Conservation (phyloP, 2,113 vertebrate species). For the Pituophis catenifer region DNA sequence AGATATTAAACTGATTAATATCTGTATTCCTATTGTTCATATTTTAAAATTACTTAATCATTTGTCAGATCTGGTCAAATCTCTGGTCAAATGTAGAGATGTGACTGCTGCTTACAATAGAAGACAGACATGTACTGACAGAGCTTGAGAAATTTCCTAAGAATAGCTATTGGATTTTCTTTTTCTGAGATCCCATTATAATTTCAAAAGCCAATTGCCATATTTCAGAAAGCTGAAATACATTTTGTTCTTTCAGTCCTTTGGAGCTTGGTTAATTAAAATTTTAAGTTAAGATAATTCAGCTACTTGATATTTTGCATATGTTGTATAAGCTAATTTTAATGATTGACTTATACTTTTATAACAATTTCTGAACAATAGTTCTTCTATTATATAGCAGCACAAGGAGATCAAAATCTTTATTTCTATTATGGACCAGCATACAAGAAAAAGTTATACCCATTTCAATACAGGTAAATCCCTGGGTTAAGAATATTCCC, state of each 20-base stretch:
- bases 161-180: not conserved
- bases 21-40: not conserved
- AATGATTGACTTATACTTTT: not conserved
- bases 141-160: not conserved
- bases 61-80: not conserved
- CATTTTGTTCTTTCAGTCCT: not conserved
- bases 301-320: not conserved
- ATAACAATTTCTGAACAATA: not conserved
- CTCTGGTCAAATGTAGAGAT: not conserved
- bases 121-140: not conserved
- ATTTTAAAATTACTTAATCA: not conserved
- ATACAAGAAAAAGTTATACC: not conserved
- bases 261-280: not conserved
- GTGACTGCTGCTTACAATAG: not conserved
- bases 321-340: not conserved
- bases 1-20: not conserved
- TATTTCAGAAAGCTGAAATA: not conserved
- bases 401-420: not conserved
- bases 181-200: not conserved
- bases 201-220: not conserved
- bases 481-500: too few species aligned
- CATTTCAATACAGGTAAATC: not conserved
- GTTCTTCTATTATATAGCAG: not conserved
- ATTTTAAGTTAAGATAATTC: slow-evolving; percentile 5
- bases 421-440: not conserved